These are phyloP conservation scores for Corydoras sp. DNA, from an alignment of 2,113 vertebrate genomes.

Conservation along the genomic window DNA sequence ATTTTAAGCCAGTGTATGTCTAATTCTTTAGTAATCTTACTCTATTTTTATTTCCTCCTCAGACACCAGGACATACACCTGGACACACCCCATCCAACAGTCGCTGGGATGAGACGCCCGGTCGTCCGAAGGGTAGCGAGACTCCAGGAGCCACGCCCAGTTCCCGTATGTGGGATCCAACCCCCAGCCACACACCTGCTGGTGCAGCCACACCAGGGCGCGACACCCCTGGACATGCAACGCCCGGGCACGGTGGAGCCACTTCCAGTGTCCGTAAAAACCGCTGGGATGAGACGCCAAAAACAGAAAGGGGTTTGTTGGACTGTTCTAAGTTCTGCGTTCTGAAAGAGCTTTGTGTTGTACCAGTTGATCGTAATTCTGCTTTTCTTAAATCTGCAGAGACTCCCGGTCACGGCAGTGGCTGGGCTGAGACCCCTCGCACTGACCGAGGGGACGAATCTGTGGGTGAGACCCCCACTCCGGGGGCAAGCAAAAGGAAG, in stretches of 20 bases:
- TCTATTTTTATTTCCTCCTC: neutral
- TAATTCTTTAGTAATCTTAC: too few species aligned
- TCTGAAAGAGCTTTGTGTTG: too few species aligned
- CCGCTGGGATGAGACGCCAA: constrained; percentile 96
- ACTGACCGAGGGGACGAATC: constrained; percentile 95
- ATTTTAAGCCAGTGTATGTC: too few species aligned
- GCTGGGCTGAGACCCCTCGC: constrained; percentile 95
- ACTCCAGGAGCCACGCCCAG: constrained; percentile 96
- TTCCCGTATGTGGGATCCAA: constrained; percentile 95
- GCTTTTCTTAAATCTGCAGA: constrained; percentile 56
- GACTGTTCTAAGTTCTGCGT: neutral
- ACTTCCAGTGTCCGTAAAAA: constrained; percentile 95
- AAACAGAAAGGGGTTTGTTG: constrained; percentile 83
- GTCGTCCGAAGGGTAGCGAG: constrained; percentile 91
- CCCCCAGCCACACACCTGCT: constrained; percentile 93
- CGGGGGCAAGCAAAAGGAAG: constrained; percentile 94
- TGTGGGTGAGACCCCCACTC: constrained; percentile 93
- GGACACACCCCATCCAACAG: constrained; percentile 92
- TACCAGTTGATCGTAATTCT: too few species aligned
- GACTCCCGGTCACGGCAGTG: constrained; percentile 94
- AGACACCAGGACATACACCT: constrained; percentile 81
- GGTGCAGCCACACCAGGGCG: constrained; percentile 91
- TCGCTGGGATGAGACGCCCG: constrained; percentile 95
- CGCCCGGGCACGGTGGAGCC: constrained; percentile 89
- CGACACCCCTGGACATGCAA: constrained; percentile 91